phyloP scores from a whole-genome alignment of 1,140 invertebrate genomes.

The Cecropterus lyciades region DNA sequence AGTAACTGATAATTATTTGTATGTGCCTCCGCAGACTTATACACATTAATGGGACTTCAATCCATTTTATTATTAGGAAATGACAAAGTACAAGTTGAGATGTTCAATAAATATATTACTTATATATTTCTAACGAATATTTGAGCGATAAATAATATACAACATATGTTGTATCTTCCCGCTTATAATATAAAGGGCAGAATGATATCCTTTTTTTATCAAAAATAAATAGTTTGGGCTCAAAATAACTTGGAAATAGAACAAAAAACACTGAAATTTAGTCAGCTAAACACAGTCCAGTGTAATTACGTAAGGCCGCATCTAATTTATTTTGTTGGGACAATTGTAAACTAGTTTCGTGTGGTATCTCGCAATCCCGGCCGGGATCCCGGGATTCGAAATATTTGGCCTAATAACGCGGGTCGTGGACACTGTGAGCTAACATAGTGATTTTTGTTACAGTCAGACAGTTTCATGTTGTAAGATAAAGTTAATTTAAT shows the following conservation, averaged over 20 bases:
- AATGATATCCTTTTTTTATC: no score
- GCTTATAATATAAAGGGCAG: no score
- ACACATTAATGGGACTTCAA: no score
- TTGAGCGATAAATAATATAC: no score
- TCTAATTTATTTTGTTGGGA: constrained; percentile 26
- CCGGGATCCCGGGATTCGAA: constrained; percentile 12
- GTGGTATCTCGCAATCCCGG: constrained; percentile 15
- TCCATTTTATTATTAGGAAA: no score
- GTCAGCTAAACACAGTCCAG: background rate
- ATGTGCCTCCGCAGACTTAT: no score
- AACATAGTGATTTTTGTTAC: background rate
- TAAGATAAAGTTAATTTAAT: no score
- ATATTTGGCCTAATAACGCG: constrained; percentile 9
- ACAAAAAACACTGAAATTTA: background rate
- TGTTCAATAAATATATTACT: no score
- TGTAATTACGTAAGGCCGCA: constrained; percentile 22
- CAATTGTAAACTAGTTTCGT: constrained; percentile 24
- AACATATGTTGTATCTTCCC: no score
- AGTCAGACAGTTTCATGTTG: background rate
- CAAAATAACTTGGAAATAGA: background rate
- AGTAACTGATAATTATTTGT: no score
- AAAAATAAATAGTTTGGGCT: background rate
- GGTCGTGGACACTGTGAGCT: background rate
- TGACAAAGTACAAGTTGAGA: no score
- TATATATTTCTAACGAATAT: no score